Conservation (phyloP, 2,113 vertebrate species). For the Azemiops feae region DNA sequence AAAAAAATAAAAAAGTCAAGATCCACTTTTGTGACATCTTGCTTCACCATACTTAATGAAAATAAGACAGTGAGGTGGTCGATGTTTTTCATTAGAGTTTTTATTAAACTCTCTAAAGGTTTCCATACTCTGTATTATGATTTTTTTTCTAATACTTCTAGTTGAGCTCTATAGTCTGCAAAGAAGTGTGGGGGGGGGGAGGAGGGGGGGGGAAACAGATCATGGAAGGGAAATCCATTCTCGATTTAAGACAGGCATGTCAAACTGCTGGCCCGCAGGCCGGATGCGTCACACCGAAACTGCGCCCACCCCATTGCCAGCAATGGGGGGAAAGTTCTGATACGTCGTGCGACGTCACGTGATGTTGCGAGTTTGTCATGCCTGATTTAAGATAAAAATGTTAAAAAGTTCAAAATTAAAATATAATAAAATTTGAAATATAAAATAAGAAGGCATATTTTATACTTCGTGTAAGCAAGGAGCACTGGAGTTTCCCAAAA, state of each 20-base stretch:
- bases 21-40: neutral
- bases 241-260: neutral
- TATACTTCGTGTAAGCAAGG: neutral
- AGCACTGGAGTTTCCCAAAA: neutral
- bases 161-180: neutral
- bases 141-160: neutral
- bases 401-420: neutral
- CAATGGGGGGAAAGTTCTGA: no score
- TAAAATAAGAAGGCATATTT: neutral
- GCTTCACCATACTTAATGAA: neutral
- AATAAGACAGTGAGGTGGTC: neutral
- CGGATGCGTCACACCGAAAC: no score
- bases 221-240: neutral
- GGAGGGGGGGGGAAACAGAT: neutral
- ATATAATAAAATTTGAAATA: neutral
- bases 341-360: no score
- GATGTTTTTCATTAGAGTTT: constrained; percentile 1
- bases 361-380: no score
- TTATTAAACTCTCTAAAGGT: neutral
- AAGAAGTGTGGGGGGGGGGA: neutral
- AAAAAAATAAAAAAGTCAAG: neutral
- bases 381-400: neutral
- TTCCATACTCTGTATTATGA: constrained; percentile 18
- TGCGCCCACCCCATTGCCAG: no score
- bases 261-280: no score